A percentile compares a stretch with the other conserved stretches of the same genome.
Conservation (phyloP, 1,140 invertebrate genomes). For the Temnothorax nylanderi region DNA sequence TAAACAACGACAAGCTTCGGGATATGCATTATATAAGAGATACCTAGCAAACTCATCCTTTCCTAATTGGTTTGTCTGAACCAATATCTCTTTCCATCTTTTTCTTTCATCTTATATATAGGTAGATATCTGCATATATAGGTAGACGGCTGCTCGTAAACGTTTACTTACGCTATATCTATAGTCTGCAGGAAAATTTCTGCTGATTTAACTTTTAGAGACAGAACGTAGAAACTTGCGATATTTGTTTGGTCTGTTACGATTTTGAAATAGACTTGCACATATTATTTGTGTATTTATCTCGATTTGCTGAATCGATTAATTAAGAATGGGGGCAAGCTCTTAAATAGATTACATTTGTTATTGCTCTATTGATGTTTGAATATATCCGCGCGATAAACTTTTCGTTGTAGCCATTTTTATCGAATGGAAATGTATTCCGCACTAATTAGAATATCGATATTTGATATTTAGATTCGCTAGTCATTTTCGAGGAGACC, state of each 20-base stretch:
- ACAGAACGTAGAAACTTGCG: neutral
- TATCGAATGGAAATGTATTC: neutral
- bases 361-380: neutral
- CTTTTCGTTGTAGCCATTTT: neutral
- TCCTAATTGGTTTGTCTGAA: conserved; percentile 66
- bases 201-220: conserved; percentile 6
- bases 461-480: neutral
- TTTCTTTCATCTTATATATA: conserved; percentile 5
- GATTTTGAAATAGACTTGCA: neutral
- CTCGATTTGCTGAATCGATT: neutral
- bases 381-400: too few relatives aligned
- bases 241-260: neutral
- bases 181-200: conserved; percentile 33
- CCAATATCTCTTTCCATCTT: conserved; percentile 54
- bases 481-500: neutral
- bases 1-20: neutral
- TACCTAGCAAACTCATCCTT: conserved; percentile 62
- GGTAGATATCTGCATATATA: neutral
- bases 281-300: neutral
- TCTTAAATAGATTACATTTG: neutral
- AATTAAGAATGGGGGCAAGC: neutral
- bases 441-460: neutral
- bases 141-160: conserved; percentile 33
- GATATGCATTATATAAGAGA: conserved; percentile 50
- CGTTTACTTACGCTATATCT: conserved; percentile 15